A percentile compares a stretch with the other conserved stretches of the same genome.
Conservation (phyloP, 2,888 invertebrate genomes). For the Melieria omissa region DNA sequence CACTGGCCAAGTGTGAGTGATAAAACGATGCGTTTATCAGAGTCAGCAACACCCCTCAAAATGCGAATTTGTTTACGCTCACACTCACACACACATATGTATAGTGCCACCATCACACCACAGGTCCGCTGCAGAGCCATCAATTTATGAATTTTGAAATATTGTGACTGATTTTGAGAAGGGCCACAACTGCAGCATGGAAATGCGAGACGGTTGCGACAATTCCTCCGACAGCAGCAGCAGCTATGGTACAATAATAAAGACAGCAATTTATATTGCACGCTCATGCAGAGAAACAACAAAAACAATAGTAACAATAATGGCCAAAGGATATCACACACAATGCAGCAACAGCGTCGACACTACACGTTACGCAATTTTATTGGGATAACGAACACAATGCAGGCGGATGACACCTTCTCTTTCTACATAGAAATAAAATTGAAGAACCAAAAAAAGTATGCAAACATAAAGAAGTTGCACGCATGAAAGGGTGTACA, state of each 20-base stretch:
- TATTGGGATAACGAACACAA: too few species aligned
- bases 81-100: not conserved
- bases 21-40: not conserved
- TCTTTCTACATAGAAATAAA: too few species aligned
- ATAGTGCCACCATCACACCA: not conserved
- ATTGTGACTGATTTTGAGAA: conserved; percentile 57
- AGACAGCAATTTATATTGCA: conserved; percentile 3
- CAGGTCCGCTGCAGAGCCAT: conserved; percentile 50
- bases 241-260: conserved; percentile 13
- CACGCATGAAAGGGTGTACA: too few species aligned
- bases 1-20: too few species aligned
- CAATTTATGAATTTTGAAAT: conserved; percentile 61
- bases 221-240: conserved; percentile 7
- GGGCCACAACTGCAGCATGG: conserved; percentile 18
- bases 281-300: conserved; percentile 14
- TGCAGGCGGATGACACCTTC: too few species aligned
- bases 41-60: conserved; percentile 13
- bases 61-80: not conserved
- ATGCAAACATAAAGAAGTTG: too few species aligned
- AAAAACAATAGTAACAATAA: not conserved
- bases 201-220: not conserved
- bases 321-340: too few species aligned
- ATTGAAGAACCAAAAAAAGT: too few species aligned
- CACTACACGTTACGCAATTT: too few species aligned
- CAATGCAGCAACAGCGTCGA: too few species aligned